Percentiles rank a stretch among this genome's conserved stretches.
Conservation (phyloP, 2,113 vertebrate genomes). For the Hydropotes inermis region DNA sequence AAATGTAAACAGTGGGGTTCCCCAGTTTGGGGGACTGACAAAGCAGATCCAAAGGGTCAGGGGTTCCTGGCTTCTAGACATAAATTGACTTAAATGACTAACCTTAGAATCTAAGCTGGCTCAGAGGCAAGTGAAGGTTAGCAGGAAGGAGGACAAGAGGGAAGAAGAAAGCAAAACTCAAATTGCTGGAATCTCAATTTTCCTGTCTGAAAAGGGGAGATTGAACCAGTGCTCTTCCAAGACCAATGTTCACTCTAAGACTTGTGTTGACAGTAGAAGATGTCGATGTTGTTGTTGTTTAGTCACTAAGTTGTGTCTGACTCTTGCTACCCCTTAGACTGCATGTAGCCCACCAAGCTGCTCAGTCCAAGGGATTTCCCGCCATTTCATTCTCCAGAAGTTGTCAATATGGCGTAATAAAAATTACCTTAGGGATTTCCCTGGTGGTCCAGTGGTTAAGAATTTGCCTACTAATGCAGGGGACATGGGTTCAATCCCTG, state of each 20-base stretch:
- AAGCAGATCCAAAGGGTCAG: not conserved
- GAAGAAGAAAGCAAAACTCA: not conserved
- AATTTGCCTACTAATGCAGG: not conserved
- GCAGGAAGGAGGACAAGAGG: not conserved
- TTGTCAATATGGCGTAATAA: not conserved
- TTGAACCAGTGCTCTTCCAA: not conserved
- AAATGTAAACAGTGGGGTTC: not conserved
- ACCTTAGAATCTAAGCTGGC: not conserved
- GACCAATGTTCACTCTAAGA: not conserved
- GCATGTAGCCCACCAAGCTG: not conserved
- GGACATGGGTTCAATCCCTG: not conserved
- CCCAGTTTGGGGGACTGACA: not conserved
- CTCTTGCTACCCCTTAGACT: not conserved
- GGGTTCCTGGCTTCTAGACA: not conserved
- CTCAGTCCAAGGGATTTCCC: not conserved
- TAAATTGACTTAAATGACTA: not conserved
- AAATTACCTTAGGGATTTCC: not conserved
- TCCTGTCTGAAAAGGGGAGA: not conserved
- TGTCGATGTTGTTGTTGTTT: not conserved
- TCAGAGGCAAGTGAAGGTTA: not conserved
- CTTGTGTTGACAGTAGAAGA: not conserved
- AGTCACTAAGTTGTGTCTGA: not conserved
- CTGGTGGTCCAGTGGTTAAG: not conserved
- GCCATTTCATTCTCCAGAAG: not conserved
- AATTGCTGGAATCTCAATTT: not conserved